A percentile compares a stretch with the other conserved stretches of the same genome.
Evolutionary conservation across 2,113 vertebrate genomes (phyloP).

Genomic region (Proterorhinus semilunaris): DNA sequence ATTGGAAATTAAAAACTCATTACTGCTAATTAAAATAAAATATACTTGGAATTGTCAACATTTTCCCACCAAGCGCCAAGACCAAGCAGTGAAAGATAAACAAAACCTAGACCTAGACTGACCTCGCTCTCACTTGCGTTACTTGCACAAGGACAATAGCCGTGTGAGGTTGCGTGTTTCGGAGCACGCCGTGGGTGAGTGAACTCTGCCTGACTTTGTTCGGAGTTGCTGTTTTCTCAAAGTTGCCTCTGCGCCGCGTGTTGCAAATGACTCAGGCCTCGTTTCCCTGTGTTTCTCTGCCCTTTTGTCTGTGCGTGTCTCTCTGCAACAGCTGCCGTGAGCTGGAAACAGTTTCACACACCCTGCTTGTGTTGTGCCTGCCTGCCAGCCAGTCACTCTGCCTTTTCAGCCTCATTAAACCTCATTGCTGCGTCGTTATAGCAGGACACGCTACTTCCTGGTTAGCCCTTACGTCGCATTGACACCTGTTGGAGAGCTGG

Average conservation of each 20-base stretch:
- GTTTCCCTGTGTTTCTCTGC: constrained; percentile 12
- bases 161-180: constrained; percentile 45
- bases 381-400: constrained; percentile 63
- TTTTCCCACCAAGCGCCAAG: neutral
- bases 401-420: constrained; percentile 71
- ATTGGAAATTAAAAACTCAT: too few species aligned
- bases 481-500: constrained; percentile 49
- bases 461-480: constrained; percentile 39
- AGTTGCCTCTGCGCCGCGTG: constrained; percentile 60
- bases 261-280: constrained; percentile 56
- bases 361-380: constrained; percentile 47
- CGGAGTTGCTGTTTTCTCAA: constrained; percentile 59
- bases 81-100: neutral
- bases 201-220: constrained; percentile 67
- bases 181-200: constrained; percentile 37
- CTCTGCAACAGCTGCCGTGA: constrained; percentile 66
- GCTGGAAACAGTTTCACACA: constrained; percentile 62
- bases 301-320: constrained; percentile 18
- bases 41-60: too few species aligned
- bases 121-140: constrained; percentile 18
- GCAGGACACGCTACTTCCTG: constrained; percentile 47
- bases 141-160: constrained; percentile 34
- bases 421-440: constrained; percentile 62
- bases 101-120: neutral
- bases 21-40: too few species aligned